phyloP scores from a whole-genome alignment of 2,113 vertebrate genomes.

The Tupaia tana region DNA sequence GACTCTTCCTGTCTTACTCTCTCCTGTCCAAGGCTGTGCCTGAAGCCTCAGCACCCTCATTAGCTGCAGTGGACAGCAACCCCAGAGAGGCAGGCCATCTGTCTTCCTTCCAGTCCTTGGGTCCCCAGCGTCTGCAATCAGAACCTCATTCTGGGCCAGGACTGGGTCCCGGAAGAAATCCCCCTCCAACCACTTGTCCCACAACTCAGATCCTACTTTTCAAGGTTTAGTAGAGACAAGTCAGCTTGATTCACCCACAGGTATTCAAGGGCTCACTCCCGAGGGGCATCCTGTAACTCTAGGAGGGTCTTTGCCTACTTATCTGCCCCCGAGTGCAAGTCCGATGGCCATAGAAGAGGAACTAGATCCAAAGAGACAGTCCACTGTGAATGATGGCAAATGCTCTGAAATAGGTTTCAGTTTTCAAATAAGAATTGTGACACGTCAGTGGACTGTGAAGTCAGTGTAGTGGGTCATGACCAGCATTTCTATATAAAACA shows the following conservation, averaged over 20 bases:
- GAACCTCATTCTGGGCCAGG: background rate
- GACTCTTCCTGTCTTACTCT: background rate
- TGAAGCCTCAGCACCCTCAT: conserved; percentile 54
- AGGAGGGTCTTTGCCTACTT: background rate
- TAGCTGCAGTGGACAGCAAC: conserved; percentile 36
- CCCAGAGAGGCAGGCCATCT: background rate
- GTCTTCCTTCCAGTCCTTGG: conserved; percentile 24
- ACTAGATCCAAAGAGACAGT: background rate
- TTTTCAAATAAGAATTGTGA: background rate
- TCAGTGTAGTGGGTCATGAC: background rate
- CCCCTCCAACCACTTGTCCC: background rate
- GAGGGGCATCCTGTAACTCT: background rate
- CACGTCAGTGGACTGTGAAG: conserved; percentile 5
- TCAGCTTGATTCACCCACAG: background rate
- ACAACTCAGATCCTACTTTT: background rate
- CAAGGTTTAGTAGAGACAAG: background rate
- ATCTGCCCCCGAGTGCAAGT: background rate
- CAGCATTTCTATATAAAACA: conserved; percentile 25
- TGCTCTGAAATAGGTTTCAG: background rate
- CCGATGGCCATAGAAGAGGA: background rate
- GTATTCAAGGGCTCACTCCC: background rate
- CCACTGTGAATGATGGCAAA: background rate
- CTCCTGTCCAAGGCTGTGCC: conserved; percentile 61
- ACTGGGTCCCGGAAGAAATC: background rate
- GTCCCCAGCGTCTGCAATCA: background rate